phyloP scores from a whole-genome alignment of 2,888 invertebrate species.

The Scaptomyza parva region DNA sequence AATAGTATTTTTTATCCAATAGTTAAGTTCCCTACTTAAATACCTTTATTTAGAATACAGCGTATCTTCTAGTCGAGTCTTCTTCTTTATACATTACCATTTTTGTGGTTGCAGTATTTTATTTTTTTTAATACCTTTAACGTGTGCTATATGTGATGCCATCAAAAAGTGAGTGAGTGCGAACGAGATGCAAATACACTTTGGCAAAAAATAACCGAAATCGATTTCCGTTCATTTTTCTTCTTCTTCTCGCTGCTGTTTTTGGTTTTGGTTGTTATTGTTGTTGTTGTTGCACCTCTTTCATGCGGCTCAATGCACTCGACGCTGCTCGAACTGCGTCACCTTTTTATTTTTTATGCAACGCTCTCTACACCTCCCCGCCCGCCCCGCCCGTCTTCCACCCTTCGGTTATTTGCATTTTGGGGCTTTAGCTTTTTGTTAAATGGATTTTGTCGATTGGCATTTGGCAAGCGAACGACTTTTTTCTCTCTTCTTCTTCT shows the following conservation, averaged over 20 bases:
- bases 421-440: conserved; percentile 39
- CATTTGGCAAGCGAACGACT: conserved; percentile 46
- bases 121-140: conserved; percentile 8
- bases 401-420: conserved; percentile 41
- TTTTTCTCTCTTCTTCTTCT: no score
- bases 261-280: no score
- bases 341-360: conserved; percentile 61
- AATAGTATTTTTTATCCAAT: no score
- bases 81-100: neutral
- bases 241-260: neutral
- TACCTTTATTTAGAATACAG: neutral
- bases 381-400: neutral
- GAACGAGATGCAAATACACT: conserved; percentile 25
- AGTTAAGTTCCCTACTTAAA: no score
- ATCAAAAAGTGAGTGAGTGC: neutral
- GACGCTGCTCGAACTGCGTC: conserved; percentile 34
- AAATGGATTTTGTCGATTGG: conserved; percentile 62
- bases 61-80: conserved; percentile 2
- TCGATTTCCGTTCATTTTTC: conserved; percentile 67
- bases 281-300: conserved; percentile 28
- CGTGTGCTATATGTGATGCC: neutral
- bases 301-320: conserved; percentile 58
- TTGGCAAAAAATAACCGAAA: conserved; percentile 53
- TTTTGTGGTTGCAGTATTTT: neutral
- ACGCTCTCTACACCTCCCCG: conserved; percentile 7